Percentiles rank a stretch among this genome's conserved stretches.
Conservation (phyloP, 2,888 invertebrate species). For the Morpho helenor region DNA sequence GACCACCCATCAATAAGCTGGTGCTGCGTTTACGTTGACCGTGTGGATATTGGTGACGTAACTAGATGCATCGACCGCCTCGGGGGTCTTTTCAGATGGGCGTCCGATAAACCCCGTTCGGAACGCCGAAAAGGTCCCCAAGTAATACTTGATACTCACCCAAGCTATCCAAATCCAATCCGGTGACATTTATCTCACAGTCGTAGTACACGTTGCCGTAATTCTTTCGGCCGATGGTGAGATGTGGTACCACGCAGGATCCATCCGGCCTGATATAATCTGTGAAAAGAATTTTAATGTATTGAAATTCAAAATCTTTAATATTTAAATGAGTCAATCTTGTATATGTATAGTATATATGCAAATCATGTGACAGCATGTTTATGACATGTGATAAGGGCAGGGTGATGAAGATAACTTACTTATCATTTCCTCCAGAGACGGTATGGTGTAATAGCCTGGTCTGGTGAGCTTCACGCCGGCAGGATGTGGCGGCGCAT, state of each 20-base stretch:
- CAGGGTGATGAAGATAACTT: constrained; percentile 27
- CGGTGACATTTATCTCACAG: constrained; percentile 90
- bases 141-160: constrained; percentile 81
- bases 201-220: constrained; percentile 95
- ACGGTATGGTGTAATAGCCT: constrained; percentile 95
- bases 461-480: constrained; percentile 87
- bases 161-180: constrained; percentile 91
- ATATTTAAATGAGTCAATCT: too few relatives aligned
- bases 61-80: too few relatives aligned
- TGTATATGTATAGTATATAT: too few relatives aligned
- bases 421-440: constrained; percentile 86
- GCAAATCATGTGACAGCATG: too few relatives aligned
- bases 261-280: constrained; percentile 86
- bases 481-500: constrained; percentile 81
- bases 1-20: too few relatives aligned
- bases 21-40: too few relatives aligned
- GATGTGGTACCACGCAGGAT: constrained; percentile 89
- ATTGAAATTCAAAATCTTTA: too few relatives aligned
- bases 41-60: too few relatives aligned
- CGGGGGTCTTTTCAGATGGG: too few relatives aligned
- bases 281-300: constrained; percentile 29
- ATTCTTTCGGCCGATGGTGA: constrained; percentile 92
- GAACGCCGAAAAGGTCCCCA: too few relatives aligned
- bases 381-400: too few relatives aligned
- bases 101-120: not conserved